Conservation (phyloP, 1,140 invertebrate species). For the Drosophila kohkoa region DNA sequence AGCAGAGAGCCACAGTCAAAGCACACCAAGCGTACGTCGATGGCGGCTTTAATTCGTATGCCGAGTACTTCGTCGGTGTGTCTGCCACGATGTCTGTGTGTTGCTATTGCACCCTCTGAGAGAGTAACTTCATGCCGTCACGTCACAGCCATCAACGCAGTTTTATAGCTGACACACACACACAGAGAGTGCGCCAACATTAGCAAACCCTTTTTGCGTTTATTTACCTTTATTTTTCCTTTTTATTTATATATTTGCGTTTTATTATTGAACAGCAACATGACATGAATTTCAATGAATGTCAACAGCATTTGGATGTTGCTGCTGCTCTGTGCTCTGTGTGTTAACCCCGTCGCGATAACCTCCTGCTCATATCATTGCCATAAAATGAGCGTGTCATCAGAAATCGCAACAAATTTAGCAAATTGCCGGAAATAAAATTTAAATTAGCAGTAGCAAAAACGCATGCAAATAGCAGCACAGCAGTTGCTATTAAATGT, state of each 20-base stretch:
- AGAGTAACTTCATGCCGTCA: slow-evolving; percentile 41
- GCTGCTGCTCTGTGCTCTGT: neutral
- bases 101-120: neutral
- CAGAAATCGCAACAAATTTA: slow-evolving; percentile 81
- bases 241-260: slow-evolving; percentile 79
- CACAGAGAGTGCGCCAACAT: slow-evolving; percentile 49
- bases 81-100: neutral
- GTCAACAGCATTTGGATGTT: slow-evolving; percentile 50
- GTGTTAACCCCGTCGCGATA: neutral
- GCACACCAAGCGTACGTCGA: slow-evolving; percentile 14
- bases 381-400: slow-evolving; percentile 79
- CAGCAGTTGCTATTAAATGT: slow-evolving; percentile 59
- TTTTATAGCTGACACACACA: slow-evolving; percentile 61
- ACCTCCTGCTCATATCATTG: slow-evolving; percentile 60
- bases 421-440: slow-evolving; percentile 82
- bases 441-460: slow-evolving; percentile 73
- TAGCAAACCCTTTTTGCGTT: slow-evolving; percentile 80
- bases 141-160: slow-evolving; percentile 62
- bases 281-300: slow-evolving; percentile 82
- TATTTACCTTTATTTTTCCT: slow-evolving; percentile 80
- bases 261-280: slow-evolving; percentile 81
- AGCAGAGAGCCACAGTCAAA: slow-evolving; percentile 12
- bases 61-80: neutral
- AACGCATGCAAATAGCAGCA: slow-evolving; percentile 32
- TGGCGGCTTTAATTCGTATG: slow-evolving; percentile 58